Evolutionary conservation across 2,888 invertebrate species (phyloP).

Genomic region (Dilophus febrilis): DNA sequence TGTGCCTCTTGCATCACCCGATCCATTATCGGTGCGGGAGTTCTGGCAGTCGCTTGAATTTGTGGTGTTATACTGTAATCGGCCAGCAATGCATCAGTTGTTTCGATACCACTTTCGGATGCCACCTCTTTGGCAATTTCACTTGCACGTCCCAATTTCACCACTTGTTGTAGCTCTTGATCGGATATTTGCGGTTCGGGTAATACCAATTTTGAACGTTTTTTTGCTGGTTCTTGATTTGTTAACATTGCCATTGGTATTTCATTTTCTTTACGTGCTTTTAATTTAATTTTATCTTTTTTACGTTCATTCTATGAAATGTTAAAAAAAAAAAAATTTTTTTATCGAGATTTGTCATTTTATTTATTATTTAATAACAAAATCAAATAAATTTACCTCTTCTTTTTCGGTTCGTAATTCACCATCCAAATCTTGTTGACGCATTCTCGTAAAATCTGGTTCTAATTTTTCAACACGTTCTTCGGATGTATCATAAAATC

Average conservation of each 20-base stretch:
- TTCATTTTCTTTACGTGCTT: slow-evolving; percentile 90
- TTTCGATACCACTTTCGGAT: slow-evolving; percentile 54
- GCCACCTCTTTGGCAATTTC: slow-evolving; percentile 82
- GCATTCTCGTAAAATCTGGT: slow-evolving; percentile 73
- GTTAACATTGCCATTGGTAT: slow-evolving; percentile 79
- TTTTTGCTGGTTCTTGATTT: slow-evolving; percentile 76
- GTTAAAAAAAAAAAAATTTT: slow-evolving; percentile 5
- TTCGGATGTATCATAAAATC: slow-evolving; percentile 88
- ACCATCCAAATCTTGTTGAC: slow-evolving; percentile 87
- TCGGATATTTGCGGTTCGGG: slow-evolving; percentile 96
- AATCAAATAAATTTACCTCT: slow-evolving; percentile 37
- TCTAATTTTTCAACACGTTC: slow-evolving; percentile 79
- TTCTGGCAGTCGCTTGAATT: slow-evolving; percentile 60
- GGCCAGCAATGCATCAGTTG: slow-evolving; percentile 73
- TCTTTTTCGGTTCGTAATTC: slow-evolving; percentile 81
- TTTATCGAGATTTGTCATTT: slow-evolving; percentile 2
- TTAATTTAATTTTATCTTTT: slow-evolving; percentile 89
- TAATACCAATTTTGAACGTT: slow-evolving; percentile 87
- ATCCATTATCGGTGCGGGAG: slow-evolving; percentile 72
- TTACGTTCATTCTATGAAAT: slow-evolving; percentile 52
- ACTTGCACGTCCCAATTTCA: slow-evolving; percentile 78
- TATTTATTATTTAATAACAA: slow-evolving; percentile 9
- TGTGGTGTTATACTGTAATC: slow-evolving; percentile 74
- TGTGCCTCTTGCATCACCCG: slow-evolving; percentile 86
- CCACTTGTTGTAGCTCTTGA: slow-evolving; percentile 63